A percentile compares a stretch with the other conserved stretches of the same genome.
Evolutionary conservation across 2,888 invertebrate species (phyloP).

Genomic region (Coleophora flavipennella): DNA sequence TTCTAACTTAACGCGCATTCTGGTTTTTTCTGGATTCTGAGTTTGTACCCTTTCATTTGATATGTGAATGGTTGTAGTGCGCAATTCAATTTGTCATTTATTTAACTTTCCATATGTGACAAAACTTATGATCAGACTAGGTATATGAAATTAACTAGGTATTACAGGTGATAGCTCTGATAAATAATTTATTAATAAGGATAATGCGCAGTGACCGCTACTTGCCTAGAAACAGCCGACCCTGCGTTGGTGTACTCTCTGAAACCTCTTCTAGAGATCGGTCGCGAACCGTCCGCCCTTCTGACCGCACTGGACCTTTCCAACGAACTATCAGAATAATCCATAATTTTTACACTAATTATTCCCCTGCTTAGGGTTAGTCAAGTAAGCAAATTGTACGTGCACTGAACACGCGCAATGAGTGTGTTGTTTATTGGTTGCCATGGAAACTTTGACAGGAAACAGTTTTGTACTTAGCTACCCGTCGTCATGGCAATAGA

Average conservation of each 20-base stretch:
- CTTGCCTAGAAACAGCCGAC: slow-evolving; percentile 47
- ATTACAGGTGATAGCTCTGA: neutral
- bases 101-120: too few species aligned
- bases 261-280: slow-evolving; percentile 55
- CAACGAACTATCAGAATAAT: slow-evolving; percentile 52
- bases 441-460: slow-evolving; percentile 29
- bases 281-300: slow-evolving; percentile 41
- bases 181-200: neutral
- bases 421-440: slow-evolving; percentile 45
- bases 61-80: too few species aligned
- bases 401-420: slow-evolving; percentile 47
- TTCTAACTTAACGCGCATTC: too few species aligned
- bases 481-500: too few species aligned
- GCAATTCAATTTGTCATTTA: too few species aligned
- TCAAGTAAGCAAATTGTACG: slow-evolving; percentile 25
- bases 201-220: neutral
- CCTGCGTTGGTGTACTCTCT: slow-evolving; percentile 49
- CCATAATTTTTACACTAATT: slow-evolving; percentile 39
- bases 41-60: too few species aligned
- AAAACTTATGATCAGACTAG: too few species aligned
- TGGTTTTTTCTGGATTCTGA: too few species aligned
- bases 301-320: slow-evolving; percentile 35
- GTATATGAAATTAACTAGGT: too few species aligned
- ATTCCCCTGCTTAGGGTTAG: slow-evolving; percentile 30
- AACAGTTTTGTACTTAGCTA: too few species aligned